phyloP scores from a whole-genome alignment of 1,140 invertebrate genomes.

The Mercenaria mercenaria region DNA sequence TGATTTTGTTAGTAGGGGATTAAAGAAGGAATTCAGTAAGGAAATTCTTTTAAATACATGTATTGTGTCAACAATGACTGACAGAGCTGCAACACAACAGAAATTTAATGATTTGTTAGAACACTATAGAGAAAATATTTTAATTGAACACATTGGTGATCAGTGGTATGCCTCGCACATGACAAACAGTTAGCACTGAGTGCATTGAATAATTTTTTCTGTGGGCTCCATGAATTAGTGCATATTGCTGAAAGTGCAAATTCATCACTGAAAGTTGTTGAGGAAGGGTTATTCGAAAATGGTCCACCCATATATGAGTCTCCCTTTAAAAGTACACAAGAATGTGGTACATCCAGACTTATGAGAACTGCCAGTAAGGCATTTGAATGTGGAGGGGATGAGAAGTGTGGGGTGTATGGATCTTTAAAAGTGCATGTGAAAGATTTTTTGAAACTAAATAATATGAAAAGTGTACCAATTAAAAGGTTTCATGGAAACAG shows the following conservation, averaged over 20 bases:
- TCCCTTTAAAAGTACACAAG: slow-evolving; percentile 1
- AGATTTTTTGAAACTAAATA: slow-evolving; percentile 45
- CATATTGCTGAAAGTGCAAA: slow-evolving; percentile 47
- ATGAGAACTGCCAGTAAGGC: slow-evolving; percentile 47
- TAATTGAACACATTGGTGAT: slow-evolving; percentile 18
- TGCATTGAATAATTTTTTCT: slow-evolving; percentile 54
- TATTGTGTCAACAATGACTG: slow-evolving; percentile 60
- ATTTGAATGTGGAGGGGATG: slow-evolving; percentile 63
- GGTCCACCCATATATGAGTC: slow-evolving; percentile 35
- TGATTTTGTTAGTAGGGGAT: neutral
- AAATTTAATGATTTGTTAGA: slow-evolving; percentile 58
- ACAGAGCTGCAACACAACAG: slow-evolving; percentile 57
- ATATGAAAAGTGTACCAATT: slow-evolving; percentile 36
- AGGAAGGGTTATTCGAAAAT: slow-evolving; percentile 35
- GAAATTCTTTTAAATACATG: slow-evolving; percentile 55
- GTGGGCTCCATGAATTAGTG: slow-evolving; percentile 50
- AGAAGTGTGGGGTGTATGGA: slow-evolving; percentile 37
- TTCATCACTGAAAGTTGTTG: neutral
- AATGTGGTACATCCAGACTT: slow-evolving; percentile 29
- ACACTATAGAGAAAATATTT: slow-evolving; percentile 40
- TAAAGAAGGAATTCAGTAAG: slow-evolving; percentile 30
- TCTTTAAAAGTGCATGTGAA: slow-evolving; percentile 27
- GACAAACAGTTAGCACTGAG: slow-evolving; percentile 7
- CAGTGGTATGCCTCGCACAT: neutral
- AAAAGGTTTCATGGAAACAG: slow-evolving; percentile 49